Conservation (phyloP, 2,888 invertebrate genomes). For the Hydraecia micacea region DNA sequence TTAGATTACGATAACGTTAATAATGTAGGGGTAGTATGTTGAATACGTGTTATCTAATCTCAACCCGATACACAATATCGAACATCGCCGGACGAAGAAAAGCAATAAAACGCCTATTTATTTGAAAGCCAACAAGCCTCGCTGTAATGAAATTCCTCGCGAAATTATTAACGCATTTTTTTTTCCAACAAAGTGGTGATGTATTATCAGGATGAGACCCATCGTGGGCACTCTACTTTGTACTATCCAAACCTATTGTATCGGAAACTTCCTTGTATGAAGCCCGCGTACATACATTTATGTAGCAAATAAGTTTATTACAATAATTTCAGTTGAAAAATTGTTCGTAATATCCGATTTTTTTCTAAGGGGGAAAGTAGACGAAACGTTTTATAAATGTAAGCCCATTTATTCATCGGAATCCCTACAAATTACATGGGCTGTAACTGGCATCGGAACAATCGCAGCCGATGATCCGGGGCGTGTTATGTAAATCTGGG, state of each 20-base stretch:
- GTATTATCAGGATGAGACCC: slow-evolving; percentile 78
- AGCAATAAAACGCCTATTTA: slow-evolving; percentile 89
- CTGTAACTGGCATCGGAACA: slow-evolving; percentile 86
- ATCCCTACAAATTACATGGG: slow-evolving; percentile 87
- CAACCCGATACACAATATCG: slow-evolving; percentile 82
- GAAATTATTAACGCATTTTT: slow-evolving; percentile 88
- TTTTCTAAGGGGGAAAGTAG: slow-evolving; percentile 41
- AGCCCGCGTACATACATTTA: slow-evolving; percentile 12
- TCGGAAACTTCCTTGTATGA: slow-evolving; percentile 38
- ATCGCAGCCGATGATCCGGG: slow-evolving; percentile 86
- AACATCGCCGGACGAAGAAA: slow-evolving; percentile 80
- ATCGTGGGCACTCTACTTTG: slow-evolving; percentile 60
- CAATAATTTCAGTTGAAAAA: slow-evolving; percentile 35
- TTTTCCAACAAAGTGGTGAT: slow-evolving; percentile 85
- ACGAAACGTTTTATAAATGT: slow-evolving; percentile 76
- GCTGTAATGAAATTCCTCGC: slow-evolving; percentile 88
- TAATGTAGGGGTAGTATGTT: slow-evolving; percentile 62
- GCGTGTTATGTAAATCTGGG: slow-evolving; percentile 88
- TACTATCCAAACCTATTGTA: slow-evolving; percentile 48
- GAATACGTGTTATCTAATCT: slow-evolving; percentile 75
- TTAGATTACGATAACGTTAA: slow-evolving; percentile 34
- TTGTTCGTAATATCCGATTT: slow-evolving; percentile 38
- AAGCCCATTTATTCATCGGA: slow-evolving; percentile 82
- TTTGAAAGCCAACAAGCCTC: slow-evolving; percentile 86
- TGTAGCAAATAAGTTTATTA: slow-evolving; percentile 22